Evolutionary conservation across 2,888 invertebrate species (phyloP).

Genomic region (Scaptomyza caliginosa): DNA sequence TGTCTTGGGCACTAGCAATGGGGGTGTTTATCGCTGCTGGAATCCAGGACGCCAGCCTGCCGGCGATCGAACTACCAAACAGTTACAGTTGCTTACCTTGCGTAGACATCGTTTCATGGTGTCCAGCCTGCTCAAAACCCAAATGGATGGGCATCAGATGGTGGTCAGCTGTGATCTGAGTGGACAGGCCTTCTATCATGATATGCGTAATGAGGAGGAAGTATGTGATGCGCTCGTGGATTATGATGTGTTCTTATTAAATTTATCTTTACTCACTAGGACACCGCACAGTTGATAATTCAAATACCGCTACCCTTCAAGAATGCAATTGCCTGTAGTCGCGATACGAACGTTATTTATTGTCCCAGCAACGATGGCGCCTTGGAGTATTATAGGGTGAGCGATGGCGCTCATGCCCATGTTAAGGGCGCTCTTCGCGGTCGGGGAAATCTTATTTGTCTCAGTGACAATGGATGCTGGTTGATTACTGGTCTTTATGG

Average conservation of each 20-base stretch:
- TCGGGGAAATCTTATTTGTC: conserved; percentile 79
- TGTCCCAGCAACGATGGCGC: conserved; percentile 81
- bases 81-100: conserved; percentile 68
- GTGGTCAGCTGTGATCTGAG: conserved; percentile 83
- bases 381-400: conserved; percentile 79
- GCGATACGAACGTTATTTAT: conserved; percentile 78
- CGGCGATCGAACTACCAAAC: conserved; percentile 45
- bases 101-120: conserved; percentile 81
- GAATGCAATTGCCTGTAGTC: conserved; percentile 78
- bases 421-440: conserved; percentile 80
- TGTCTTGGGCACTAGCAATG: conserved; percentile 81
- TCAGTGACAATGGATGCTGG: conserved; percentile 83
- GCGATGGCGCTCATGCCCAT: conserved; percentile 69
- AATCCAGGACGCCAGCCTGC: conserved; percentile 47
- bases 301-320: conserved; percentile 83
- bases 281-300: conserved; percentile 72
- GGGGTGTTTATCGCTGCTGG: conserved; percentile 80
- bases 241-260: background rate
- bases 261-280: conserved; percentile 47
- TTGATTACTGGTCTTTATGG: conserved; percentile 81
- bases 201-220: conserved; percentile 72
- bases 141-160: conserved; percentile 63
- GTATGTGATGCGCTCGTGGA: conserved; percentile 38
- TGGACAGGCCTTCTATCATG: conserved; percentile 82
- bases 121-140: conserved; percentile 67